phyloP scores from a whole-genome alignment of 2,797 vertebrate genomes.

The Chelonia mydas region DNA sequence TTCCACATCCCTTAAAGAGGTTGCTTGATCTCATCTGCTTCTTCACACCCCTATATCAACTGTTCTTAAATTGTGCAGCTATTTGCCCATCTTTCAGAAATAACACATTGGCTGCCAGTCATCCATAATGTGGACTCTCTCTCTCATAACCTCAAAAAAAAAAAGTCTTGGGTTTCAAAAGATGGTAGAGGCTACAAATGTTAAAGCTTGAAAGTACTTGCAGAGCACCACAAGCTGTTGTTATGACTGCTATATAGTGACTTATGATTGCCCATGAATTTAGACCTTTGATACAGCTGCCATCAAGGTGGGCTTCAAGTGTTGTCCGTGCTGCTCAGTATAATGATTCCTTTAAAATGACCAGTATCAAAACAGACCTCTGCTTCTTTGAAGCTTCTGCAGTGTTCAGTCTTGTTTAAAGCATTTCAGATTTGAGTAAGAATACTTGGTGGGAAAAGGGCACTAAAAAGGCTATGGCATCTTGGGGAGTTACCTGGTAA shows the following conservation, averaged over 20 bases:
- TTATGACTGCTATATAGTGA: constrained; percentile 11
- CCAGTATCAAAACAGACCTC: constrained; percentile 49
- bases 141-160: constrained; percentile 43
- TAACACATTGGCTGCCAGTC: background rate
- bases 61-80: constrained; percentile 44
- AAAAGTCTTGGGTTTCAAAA: constrained; percentile 19
- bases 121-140: constrained; percentile 33
- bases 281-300: constrained; percentile 56
- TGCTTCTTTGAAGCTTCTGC: background rate
- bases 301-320: constrained; percentile 33
- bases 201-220: constrained; percentile 49
- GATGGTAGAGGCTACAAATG: constrained; percentile 34
- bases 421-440: constrained; percentile 10
- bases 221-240: constrained; percentile 43
- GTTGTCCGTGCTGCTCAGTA: constrained; percentile 16
- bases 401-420: background rate
- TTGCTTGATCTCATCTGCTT: background rate
- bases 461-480: background rate
- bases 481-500: background rate
- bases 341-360: background rate
- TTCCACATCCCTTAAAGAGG: constrained; percentile 13
- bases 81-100: constrained; percentile 6
- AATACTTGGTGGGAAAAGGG: background rate
- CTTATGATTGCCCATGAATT: constrained; percentile 55
- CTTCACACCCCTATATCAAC: constrained; percentile 28